phyloP scores from a whole-genome alignment of 2,888 invertebrate species.

The Eupsilia transversa region DNA sequence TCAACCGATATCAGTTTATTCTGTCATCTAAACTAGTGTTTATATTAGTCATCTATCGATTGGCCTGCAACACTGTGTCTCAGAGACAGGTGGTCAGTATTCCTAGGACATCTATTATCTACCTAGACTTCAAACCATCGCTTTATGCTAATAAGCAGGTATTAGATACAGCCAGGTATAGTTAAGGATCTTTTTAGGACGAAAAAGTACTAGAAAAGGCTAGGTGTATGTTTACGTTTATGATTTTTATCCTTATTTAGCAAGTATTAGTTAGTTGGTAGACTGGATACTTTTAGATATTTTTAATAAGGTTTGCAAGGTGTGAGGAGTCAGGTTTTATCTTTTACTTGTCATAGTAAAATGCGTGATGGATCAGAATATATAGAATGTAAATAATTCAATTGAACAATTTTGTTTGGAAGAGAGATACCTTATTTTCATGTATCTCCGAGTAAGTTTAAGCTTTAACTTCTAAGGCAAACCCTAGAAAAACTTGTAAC shows the following conservation, averaged over 20 bases:
- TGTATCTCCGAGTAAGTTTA: no score
- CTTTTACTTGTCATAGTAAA: background rate
- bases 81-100: slow-evolving; percentile 35
- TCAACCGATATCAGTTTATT: background rate
- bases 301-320: slow-evolving; percentile 40
- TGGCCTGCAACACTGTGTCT: slow-evolving; percentile 24
- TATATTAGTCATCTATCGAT: slow-evolving; percentile 5
- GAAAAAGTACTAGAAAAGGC: slow-evolving; percentile 14
- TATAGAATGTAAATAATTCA: no score
- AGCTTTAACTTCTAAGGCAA: no score
- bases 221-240: slow-evolving; percentile 15
- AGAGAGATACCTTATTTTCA: no score
- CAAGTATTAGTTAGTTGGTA: background rate
- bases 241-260: slow-evolving; percentile 38
- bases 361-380: background rate
- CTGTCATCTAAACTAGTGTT: slow-evolving; percentile 3
- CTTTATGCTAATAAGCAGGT: slow-evolving; percentile 41
- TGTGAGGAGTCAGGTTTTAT: slow-evolving; percentile 18
- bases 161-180: slow-evolving; percentile 36
- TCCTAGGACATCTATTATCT: slow-evolving; percentile 22
- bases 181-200: slow-evolving; percentile 38
- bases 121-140: slow-evolving; percentile 6
- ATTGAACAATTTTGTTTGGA: no score
- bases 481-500: no score
- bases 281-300: slow-evolving; percentile 20